These are phyloP conservation scores for Flabesymbios commensalis DNA, from an alignment of 2,888 invertebrate species.

Conservation along the genomic window DNA sequence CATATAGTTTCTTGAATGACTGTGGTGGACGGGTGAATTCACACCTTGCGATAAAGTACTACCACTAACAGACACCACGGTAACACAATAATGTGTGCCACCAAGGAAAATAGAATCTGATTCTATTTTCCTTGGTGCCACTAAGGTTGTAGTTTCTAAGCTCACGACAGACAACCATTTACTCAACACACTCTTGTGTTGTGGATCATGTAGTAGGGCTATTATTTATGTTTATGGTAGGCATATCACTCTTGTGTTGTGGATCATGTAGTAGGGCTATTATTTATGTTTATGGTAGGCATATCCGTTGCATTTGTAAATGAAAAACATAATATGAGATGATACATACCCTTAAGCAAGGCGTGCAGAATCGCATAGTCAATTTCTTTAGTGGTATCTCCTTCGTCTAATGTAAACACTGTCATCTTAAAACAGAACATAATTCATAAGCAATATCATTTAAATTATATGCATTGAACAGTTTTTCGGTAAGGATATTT, in stretches of 20 bases:
- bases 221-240: background rate
- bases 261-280: background rate
- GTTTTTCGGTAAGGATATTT: background rate
- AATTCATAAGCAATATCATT: background rate
- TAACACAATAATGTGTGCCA: too few relatives aligned
- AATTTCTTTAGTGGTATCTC: slow-evolving; percentile 49
- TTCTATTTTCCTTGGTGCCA: too few relatives aligned
- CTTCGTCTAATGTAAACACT: slow-evolving; percentile 50
- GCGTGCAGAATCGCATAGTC: slow-evolving; percentile 58
- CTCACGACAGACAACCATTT: too few relatives aligned
- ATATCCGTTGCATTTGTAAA: background rate
- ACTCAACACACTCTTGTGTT: background rate
- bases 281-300: background rate
- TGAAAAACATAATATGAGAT: background rate
- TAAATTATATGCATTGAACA: background rate
- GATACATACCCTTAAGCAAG: slow-evolving; percentile 52
- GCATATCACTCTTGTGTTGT: background rate
- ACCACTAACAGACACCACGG: too few relatives aligned
- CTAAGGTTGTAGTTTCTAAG: too few relatives aligned
- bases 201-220: background rate
- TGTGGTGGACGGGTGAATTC: too few relatives aligned
- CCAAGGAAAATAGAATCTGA: too few relatives aligned
- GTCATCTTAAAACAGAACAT: slow-evolving; percentile 45
- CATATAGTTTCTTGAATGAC: too few relatives aligned
- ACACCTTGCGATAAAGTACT: too few relatives aligned